These are phyloP conservation scores for Acanthacorydalis orientalis DNA, from an alignment of 2,888 invertebrate genomes.

Conservation along the genomic window DNA sequence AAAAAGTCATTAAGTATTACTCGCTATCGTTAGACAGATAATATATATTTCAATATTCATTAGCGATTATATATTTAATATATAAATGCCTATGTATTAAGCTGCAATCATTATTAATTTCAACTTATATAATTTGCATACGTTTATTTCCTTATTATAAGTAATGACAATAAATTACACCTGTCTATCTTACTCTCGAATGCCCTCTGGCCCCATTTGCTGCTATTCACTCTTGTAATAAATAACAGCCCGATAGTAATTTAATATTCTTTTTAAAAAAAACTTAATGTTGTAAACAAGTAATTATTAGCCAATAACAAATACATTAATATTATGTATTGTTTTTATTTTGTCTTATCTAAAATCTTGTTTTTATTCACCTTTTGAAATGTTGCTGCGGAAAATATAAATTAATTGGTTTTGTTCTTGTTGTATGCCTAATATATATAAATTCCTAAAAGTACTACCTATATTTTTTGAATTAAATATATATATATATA, in stretches of 20 bases:
- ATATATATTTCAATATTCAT: not conserved
- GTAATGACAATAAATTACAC: constrained; percentile 3
- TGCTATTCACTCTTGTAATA: not conserved
- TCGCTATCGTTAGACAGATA: too few relatives aligned
- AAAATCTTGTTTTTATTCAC: too few relatives aligned
- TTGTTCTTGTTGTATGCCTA: too few relatives aligned
- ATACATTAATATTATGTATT: constrained; percentile 1
- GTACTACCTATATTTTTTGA: too few relatives aligned
- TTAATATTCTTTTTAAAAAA: constrained; percentile 1
- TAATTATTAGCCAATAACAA: constrained; percentile 4
- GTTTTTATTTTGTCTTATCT: not conserved
- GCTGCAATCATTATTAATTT: constrained; percentile 1
- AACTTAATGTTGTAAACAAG: not conserved
- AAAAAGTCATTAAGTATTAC: too few relatives aligned
- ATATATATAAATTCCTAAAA: too few relatives aligned
- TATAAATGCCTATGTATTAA: not conserved
- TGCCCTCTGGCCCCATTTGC: not conserved
- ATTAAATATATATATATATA: too few relatives aligned
- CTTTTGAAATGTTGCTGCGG: too few relatives aligned
- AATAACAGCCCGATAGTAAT: not conserved
- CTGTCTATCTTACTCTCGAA: not conserved
- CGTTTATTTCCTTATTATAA: constrained; percentile 2
- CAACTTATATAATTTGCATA: constrained; percentile 1
- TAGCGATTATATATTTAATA: not conserved
- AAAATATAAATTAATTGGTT: too few relatives aligned